phyloP scores from a whole-genome alignment of 2,888 invertebrate genomes.

The Schrankia costaestrigalis region DNA sequence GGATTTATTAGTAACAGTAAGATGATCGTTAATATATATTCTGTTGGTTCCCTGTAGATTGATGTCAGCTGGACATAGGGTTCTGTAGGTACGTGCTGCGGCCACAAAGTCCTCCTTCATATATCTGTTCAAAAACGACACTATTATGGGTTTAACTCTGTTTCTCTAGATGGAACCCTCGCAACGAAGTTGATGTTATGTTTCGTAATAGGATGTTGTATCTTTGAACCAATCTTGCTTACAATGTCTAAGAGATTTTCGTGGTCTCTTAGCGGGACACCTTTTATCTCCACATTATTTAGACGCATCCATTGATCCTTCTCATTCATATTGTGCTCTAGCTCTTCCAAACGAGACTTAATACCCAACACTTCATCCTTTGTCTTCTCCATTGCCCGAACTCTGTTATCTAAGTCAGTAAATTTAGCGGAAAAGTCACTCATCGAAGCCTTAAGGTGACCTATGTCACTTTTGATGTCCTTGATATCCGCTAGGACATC shows the following conservation, averaged over 20 bases:
- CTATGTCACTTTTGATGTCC: neutral
- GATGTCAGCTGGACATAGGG: neutral
- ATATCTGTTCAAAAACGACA: neutral
- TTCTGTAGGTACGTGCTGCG: neutral
- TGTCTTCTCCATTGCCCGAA: neutral
- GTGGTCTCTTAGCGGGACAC: neutral
- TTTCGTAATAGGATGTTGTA: neutral
- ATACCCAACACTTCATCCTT: neutral
- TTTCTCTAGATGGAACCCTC: neutral
- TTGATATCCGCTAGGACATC: neutral
- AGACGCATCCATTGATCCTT: neutral
- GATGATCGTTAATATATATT: neutral
- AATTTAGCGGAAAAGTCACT: neutral
- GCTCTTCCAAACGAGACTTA: neutral
- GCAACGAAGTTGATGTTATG: conserved; percentile 1
- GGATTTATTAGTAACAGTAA: neutral
- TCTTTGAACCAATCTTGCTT: neutral
- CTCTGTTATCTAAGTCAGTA: neutral
- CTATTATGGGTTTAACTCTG: conserved; percentile 1
- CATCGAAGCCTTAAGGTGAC: neutral
- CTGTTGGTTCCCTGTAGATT: neutral
- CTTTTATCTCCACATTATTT: neutral
- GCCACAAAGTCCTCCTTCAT: conserved; percentile 1
- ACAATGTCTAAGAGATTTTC: neutral
- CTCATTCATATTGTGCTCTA: neutral